Evolutionary conservation across 92 coral and sea anemone genomes (phyloP).

Genomic region (Porites evermanni): DNA sequence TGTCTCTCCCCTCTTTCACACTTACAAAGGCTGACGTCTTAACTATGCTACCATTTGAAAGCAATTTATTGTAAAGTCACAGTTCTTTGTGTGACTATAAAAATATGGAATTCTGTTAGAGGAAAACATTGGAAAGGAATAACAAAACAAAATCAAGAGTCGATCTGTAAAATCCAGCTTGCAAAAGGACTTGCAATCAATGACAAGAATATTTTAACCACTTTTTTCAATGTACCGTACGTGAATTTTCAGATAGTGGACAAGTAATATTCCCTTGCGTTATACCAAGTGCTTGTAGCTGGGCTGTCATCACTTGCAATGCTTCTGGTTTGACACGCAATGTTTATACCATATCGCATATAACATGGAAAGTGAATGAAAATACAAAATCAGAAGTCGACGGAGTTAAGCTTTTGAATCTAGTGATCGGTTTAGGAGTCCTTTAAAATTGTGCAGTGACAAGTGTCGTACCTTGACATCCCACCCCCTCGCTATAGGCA

Average conservation of each 20-base stretch:
- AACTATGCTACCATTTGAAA: too few species aligned
- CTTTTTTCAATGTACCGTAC: too few species aligned
- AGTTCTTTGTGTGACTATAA: too few species aligned
- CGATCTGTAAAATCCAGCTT: background rate
- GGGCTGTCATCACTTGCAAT: too few species aligned
- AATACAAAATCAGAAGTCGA: background rate
- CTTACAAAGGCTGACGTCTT: too few species aligned
- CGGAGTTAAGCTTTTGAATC: background rate
- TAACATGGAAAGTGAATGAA: background rate
- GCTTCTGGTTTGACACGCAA: background rate
- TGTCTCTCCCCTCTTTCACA: too few species aligned
- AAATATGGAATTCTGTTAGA: too few species aligned
- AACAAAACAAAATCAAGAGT: background rate
- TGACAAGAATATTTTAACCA: background rate
- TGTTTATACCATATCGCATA: background rate
- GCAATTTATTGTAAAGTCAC: too few species aligned
- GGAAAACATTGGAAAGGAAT: too few species aligned
- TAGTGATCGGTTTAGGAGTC: background rate
- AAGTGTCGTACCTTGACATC: background rate
- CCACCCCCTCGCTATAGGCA: background rate
- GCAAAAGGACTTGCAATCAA: background rate
- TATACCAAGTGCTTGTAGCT: too few species aligned
- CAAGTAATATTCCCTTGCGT: too few species aligned
- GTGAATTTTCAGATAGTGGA: too few species aligned
- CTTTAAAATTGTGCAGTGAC: background rate